These are phyloP conservation scores for Anthrax anthrax DNA, from an alignment of 2,888 invertebrate genomes.

Conservation along the genomic window DNA sequence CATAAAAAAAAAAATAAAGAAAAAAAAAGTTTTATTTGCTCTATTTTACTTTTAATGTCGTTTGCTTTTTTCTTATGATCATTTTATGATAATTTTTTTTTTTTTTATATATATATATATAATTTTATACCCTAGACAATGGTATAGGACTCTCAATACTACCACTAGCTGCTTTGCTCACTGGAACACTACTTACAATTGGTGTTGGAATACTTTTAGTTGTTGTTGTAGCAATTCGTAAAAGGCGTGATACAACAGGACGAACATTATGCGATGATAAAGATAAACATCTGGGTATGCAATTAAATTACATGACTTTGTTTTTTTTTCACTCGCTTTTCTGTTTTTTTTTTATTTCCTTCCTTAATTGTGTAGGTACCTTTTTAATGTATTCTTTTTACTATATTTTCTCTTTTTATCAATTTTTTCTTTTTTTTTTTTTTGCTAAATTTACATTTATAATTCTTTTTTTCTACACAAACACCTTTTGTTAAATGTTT, in stretches of 20 bases:
- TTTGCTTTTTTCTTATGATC: too few relatives aligned
- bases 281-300: constrained; percentile 34
- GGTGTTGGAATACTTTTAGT: constrained; percentile 48
- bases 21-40: too few relatives aligned
- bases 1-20: too few relatives aligned
- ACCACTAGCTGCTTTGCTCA: constrained; percentile 53
- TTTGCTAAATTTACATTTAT: too few relatives aligned
- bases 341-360: constrained; percentile 3
- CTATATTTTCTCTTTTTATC: background rate
- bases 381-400: too few relatives aligned
- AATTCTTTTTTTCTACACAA: background rate
- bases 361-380: too few relatives aligned
- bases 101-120: too few relatives aligned
- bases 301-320: background rate
- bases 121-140: constrained; percentile 39
- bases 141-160: constrained; percentile 54
- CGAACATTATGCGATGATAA: constrained; percentile 37
- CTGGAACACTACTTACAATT: constrained; percentile 50
- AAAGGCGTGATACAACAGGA: constrained; percentile 42
- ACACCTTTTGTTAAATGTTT: too few relatives aligned
- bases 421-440: background rate
- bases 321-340: background rate
- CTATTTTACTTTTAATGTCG: background rate
- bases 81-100: too few relatives aligned
- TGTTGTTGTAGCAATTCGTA: constrained; percentile 47